A percentile compares a stretch with the other conserved stretches of the same genome.
Conservation (phyloP, 2,797 vertebrate genomes). For the Melopsittacus undulatus region DNA sequence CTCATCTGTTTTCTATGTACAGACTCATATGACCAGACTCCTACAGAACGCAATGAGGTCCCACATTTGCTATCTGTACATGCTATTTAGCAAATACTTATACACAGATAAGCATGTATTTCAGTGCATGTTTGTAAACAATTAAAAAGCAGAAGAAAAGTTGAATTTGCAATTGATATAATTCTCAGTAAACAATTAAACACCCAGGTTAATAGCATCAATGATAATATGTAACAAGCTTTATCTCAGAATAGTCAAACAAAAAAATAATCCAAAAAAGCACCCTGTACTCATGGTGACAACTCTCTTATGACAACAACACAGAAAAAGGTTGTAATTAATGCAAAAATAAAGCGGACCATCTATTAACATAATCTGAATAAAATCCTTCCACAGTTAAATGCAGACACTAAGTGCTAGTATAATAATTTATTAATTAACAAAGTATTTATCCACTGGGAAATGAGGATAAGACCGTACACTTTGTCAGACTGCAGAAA, state of each 20-base stretch:
- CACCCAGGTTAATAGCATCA: background rate
- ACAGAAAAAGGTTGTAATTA: slow-evolving; percentile 75
- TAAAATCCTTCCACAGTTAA: slow-evolving; percentile 77
- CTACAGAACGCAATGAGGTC: background rate
- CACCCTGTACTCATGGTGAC: slow-evolving; percentile 51
- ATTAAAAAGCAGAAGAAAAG: background rate
- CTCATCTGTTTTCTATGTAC: background rate
- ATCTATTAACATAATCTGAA: slow-evolving; percentile 83
- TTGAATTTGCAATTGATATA: background rate
- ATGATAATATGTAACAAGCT: slow-evolving; percentile 43
- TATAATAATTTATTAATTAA: slow-evolving; percentile 84
- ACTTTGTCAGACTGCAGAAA: slow-evolving; percentile 77
- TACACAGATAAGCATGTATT: background rate
- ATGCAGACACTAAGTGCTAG: slow-evolving; percentile 75
- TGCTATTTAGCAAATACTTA: background rate
- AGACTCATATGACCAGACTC: background rate
- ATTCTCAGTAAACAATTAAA: background rate
- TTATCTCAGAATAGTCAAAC: slow-evolving; percentile 59
- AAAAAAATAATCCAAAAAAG: slow-evolving; percentile 74
- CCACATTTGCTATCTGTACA: background rate
- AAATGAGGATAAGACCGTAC: slow-evolving; percentile 76
- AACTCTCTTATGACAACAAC: slow-evolving; percentile 65
- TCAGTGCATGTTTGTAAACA: background rate
- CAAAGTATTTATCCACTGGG: slow-evolving; percentile 81
- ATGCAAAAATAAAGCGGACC: slow-evolving; percentile 75